Conservation (phyloP, 2,113 vertebrate genomes). For the Piprites chloris region DNA sequence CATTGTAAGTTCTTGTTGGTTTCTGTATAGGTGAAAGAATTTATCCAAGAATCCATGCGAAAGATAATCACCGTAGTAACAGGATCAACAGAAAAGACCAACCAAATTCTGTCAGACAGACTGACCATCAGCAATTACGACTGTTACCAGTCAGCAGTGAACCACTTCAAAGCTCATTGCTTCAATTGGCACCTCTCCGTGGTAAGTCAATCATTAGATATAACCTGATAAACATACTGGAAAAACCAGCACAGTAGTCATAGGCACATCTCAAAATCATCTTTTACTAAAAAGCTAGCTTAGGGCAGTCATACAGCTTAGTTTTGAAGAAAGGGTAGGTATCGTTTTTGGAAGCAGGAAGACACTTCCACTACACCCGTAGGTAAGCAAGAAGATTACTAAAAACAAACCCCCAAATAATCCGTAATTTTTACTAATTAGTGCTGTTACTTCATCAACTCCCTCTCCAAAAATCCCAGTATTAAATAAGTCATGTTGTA, state of each 20-base stretch:
- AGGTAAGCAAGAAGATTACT: neutral
- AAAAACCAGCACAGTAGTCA: neutral
- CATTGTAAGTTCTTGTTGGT: neutral
- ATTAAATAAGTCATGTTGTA: neutral
- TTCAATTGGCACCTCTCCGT: conserved; percentile 89
- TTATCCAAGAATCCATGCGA: conserved; percentile 76
- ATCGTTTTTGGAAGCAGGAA: neutral
- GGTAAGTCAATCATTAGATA: conserved; percentile 67
- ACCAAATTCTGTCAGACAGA: conserved; percentile 70
- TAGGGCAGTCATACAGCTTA: neutral
- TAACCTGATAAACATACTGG: neutral
- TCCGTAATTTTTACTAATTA: neutral
- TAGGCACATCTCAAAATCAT: neutral
- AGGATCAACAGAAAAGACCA: neutral
- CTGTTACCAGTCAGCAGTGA: conserved; percentile 79
- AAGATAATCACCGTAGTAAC: conserved; percentile 78
- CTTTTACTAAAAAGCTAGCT: neutral
- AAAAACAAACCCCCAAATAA: neutral
- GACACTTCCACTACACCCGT: neutral
- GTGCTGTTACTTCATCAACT: neutral
- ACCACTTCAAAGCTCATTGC: conserved; percentile 84
- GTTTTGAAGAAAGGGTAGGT: neutral
- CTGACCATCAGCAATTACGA: conserved; percentile 71
- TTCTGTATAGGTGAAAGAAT: conserved; percentile 67
- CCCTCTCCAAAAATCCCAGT: neutral